phyloP scores from a whole-genome alignment of 2,888 invertebrate species.

The Agrilus mali region DNA sequence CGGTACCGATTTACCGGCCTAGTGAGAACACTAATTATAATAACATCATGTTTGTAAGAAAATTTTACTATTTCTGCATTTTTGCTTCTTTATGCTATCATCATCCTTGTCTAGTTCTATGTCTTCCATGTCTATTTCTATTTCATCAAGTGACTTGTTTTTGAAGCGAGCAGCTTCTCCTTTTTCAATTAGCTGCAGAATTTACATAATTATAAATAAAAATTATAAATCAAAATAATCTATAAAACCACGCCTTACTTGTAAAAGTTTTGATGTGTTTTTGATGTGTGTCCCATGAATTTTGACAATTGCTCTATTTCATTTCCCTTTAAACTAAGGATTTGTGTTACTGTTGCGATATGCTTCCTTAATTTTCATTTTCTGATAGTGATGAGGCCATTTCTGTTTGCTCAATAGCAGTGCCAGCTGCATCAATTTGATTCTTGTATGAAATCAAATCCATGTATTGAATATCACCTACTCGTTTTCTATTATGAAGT shows the following conservation, averaged over 20 bases:
- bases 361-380: constrained; percentile 13
- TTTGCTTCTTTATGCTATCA: background rate
- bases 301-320: constrained; percentile 13
- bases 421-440: constrained; percentile 1
- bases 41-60: too few relatives aligned
- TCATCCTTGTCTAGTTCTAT: background rate
- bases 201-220: constrained; percentile 4
- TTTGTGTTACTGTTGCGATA: constrained; percentile 13
- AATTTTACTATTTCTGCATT: too few relatives aligned
- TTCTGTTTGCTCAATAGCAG: constrained; percentile 2
- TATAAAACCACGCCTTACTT: constrained; percentile 5
- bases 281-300: constrained; percentile 14
- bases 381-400: constrained; percentile 5
- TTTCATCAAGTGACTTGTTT: constrained; percentile 12
- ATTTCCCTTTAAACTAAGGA: constrained; percentile 10
- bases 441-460: constrained; percentile 8
- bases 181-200: constrained; percentile 12
- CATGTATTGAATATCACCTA: constrained; percentile 11
- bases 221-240: constrained; percentile 3
- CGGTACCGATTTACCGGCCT: too few relatives aligned
- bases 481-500: constrained; percentile 12
- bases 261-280: constrained; percentile 11
- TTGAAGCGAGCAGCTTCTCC: constrained; percentile 11
- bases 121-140: constrained; percentile 12
- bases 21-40: too few relatives aligned